phyloP scores from a whole-genome alignment of 2,113 vertebrate species.

The Pedionomus torquatus region DNA sequence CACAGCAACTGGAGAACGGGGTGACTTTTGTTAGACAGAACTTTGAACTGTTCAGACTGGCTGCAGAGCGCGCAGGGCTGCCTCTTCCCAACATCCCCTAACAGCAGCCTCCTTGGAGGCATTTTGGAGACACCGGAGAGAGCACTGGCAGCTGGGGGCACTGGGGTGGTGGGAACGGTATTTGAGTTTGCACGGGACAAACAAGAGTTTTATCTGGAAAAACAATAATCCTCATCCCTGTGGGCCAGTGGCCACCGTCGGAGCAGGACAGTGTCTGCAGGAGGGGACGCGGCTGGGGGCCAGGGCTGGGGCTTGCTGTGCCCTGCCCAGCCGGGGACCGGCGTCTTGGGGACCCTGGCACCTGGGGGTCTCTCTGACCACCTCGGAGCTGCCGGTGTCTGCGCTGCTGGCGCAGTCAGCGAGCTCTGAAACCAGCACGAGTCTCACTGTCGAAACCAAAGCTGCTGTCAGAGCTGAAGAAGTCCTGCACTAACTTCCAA shows the following conservation, averaged over 20 bases:
- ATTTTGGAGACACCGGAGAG: not conserved
- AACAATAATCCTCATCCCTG: not conserved
- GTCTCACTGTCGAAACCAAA: not conserved
- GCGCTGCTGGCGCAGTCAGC: not conserved
- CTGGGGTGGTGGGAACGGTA: not conserved
- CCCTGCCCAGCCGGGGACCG: rapidly evolving
- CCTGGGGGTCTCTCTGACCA: rapidly evolving
- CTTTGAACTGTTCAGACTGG: not conserved
- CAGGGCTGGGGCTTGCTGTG: not conserved
- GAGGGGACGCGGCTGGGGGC: not conserved
- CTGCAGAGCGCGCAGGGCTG: not conserved
- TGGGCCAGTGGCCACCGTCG: rapidly evolving
- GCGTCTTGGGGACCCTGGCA: not conserved
- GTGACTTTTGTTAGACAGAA: not conserved
- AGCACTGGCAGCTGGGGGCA: not conserved
- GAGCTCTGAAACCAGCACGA: not conserved
- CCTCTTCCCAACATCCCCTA: not conserved
- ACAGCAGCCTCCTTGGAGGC: not conserved
- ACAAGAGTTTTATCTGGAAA: not conserved
- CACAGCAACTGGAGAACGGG: not conserved
- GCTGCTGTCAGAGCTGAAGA: not conserved
- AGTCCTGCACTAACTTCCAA: not conserved
- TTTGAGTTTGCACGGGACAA: not conserved
- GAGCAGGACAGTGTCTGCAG: not conserved
- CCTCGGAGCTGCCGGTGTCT: not conserved